Percentiles rank a stretch among this genome's conserved stretches.
phyloP scores from a whole-genome alignment of 2,113 vertebrate species.

The Numida meleagris region DNA sequence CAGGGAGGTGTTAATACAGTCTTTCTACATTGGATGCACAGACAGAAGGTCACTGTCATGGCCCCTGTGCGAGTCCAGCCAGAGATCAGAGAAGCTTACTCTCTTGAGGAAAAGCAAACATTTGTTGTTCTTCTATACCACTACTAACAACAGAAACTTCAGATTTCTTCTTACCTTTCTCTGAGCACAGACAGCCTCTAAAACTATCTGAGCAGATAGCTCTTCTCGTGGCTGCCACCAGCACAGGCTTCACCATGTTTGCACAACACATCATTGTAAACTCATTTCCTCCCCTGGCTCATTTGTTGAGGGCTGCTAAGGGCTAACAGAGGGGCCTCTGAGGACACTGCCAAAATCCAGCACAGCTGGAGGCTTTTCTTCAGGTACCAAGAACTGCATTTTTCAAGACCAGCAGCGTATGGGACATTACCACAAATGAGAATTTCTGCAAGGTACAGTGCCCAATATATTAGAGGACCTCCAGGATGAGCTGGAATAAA shows the following conservation, averaged over 20 bases:
- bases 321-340: not conserved
- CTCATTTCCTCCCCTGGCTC: not conserved
- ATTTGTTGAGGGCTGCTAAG: not conserved
- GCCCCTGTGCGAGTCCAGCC: not conserved
- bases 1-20: not conserved
- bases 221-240: not conserved
- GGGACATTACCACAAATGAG: not conserved
- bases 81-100: not conserved
- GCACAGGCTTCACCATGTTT: rapidly evolving
- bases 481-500: not conserved
- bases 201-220: not conserved
- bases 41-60: not conserved
- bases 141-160: not conserved
- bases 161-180: not conserved
- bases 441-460: not conserved
- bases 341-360: not conserved
- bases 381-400: constrained; percentile 8
- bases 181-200: not conserved
- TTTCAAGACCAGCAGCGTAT: not conserved
- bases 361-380: not conserved
- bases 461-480: not conserved
- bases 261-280: not conserved
- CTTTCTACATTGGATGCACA: not conserved
- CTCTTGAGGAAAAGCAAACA: not conserved
- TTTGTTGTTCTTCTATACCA: not conserved